These are phyloP conservation scores for Molossus molossus DNA, from an alignment of 2,797 vertebrate species.

Conservation along the genomic window DNA sequence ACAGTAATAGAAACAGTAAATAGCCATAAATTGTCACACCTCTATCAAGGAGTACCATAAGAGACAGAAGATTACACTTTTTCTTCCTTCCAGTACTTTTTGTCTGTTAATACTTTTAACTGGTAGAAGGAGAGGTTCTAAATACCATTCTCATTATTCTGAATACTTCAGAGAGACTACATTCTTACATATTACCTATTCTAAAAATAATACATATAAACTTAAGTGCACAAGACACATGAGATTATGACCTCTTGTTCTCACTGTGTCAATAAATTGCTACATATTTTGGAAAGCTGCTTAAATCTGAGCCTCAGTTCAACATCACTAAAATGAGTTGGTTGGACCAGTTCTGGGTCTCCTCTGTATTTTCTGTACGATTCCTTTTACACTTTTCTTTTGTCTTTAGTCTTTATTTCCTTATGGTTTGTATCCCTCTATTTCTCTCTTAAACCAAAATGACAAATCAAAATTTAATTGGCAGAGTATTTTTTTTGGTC, in stretches of 20 bases:
- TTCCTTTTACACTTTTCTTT: background rate
- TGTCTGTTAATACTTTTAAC: background rate
- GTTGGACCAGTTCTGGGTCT: background rate
- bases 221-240: background rate
- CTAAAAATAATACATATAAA: background rate
- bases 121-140: background rate
- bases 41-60: background rate
- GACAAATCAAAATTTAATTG: background rate
- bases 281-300: background rate
- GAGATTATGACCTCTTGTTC: background rate
- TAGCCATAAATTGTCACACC: background rate
- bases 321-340: background rate
- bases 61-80: background rate
- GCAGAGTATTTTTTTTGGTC: background rate
- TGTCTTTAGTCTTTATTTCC: background rate
- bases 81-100: background rate
- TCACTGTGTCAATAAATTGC: background rate
- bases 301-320: background rate
- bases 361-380: background rate
- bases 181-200: background rate
- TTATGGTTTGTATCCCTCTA: background rate
- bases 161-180: background rate
- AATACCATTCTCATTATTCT: background rate
- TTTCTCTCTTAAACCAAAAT: slow-evolving; percentile 46
- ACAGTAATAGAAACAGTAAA: background rate